Base-by-base conservation (phyloP, 2,888 invertebrate species). In the Tanypteryx hageni region DNA sequence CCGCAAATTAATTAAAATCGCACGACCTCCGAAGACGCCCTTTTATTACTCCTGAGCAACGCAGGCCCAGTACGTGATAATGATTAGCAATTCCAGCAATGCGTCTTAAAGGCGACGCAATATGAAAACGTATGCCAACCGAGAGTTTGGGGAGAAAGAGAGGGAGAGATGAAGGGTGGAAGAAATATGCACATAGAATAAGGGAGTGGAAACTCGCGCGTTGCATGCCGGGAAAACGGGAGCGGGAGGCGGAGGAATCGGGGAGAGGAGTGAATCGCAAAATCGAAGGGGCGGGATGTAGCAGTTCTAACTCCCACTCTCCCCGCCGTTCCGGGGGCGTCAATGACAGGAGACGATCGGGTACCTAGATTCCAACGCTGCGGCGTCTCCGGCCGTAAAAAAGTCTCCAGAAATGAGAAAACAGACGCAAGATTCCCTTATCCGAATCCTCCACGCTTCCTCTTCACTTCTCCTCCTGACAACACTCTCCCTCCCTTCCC, bases 381-480 rank as follows among this genome's bases (percentile, higher is more conserved):
- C 57, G 83, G 44, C 13, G 58, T 84, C 84, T 57, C 22, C 58
- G 85, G 58, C 85, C 58, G 58, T 85, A 85, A 85, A 85, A 85
- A 85, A 85, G n/a, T 57, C 58, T 22, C 85, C 85, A 58, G 76
- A 85, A 57, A 85, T 58, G 85, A 85, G 85, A 58, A 85, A 85
- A 85, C 85, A 85, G 85, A 58, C 85, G 85, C 22, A 85, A 85
- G 85, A 85, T 85, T 85, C 85, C 57, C 85, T 85, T 85, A 85
- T 58, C 85, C 85, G 85, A 85, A 85, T 58, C n/a, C 22, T 85
- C 56, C 85, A 58, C 56, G 57, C 85, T 85, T 22, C 22, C 18
- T 10, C 58, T n/a, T 57, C 22, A 13, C 85, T 13, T 14, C 76
- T 22, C 22, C 22, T 18, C 14, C 61, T 16, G 18, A 83, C 27